phyloP scores from a whole-genome alignment of 2,888 invertebrate species.

The Callosobruchus maculatus region DNA sequence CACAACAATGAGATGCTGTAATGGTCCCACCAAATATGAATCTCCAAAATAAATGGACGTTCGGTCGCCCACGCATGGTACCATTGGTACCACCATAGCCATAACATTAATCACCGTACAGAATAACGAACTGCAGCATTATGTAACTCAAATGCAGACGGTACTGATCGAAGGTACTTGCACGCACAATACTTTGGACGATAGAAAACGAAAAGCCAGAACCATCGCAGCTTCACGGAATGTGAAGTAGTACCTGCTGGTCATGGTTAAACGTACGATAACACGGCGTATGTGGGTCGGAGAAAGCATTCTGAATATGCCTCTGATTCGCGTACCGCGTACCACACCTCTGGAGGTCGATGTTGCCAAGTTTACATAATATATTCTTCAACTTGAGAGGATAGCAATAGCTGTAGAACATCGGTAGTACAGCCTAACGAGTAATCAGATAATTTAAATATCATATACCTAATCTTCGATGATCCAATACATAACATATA shows the following conservation, averaged over 20 bases:
- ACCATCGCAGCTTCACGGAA: not conserved
- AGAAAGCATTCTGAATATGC: not conserved
- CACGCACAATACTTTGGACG: not conserved
- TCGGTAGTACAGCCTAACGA: too few relatives aligned
- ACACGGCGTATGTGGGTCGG: not conserved
- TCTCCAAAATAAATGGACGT: not conserved
- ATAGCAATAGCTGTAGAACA: not conserved
- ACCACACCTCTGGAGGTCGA: not conserved
- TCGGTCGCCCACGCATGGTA: not conserved
- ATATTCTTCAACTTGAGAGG: not conserved
- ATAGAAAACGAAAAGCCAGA: not conserved
- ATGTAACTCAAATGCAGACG: not conserved
- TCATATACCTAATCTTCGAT: too few relatives aligned
- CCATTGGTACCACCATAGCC: not conserved
- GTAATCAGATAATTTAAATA: too few relatives aligned
- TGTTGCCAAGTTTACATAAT: not conserved
- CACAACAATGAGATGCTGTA: not conserved
- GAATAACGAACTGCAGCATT: not conserved
- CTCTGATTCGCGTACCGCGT: not conserved
- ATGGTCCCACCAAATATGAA: not conserved
- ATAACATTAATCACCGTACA: not conserved
- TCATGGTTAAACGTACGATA: not conserved
- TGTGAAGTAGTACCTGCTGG: not conserved
- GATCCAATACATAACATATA: too few relatives aligned
- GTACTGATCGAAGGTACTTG: not conserved